A percentile compares a stretch with the other conserved stretches of the same genome.
Evolutionary conservation across 2,113 vertebrate genomes (phyloP).

Genomic region (Oriolus oriolus): DNA sequence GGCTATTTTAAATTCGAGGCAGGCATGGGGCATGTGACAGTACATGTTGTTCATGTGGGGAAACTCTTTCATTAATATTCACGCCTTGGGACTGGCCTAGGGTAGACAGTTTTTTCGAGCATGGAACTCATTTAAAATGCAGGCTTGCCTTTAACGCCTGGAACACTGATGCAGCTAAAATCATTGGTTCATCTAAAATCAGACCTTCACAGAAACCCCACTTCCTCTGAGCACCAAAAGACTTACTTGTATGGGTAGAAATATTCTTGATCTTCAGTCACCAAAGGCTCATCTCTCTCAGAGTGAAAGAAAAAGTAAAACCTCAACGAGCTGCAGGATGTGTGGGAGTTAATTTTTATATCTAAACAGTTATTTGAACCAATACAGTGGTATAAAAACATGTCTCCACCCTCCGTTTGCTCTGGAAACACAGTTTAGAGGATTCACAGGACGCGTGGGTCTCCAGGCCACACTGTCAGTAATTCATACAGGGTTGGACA

Average conservation of each 20-base stretch:
- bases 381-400: neutral
- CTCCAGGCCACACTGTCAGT: neutral
- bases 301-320: slow-evolving; percentile 35
- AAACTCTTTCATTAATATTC: slow-evolving; percentile 37
- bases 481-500: rapidly evolving
- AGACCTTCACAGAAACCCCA: neutral
- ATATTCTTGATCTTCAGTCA: neutral
- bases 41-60: neutral
- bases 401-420: neutral
- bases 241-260: neutral
- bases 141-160: neutral
- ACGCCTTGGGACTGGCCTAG: neutral
- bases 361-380: neutral
- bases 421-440: neutral
- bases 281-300: neutral
- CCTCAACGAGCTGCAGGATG: neutral
- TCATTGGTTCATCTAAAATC: neutral
- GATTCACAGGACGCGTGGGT: neutral
- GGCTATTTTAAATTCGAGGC: neutral
- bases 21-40: neutral
- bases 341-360: neutral
- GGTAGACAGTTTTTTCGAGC: neutral
- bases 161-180: neutral
- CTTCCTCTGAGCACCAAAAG: neutral
- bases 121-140: neutral